These are phyloP conservation scores for Brachionus rubens DNA, from an alignment of 1,140 invertebrate genomes.

Conservation along the genomic window DNA sequence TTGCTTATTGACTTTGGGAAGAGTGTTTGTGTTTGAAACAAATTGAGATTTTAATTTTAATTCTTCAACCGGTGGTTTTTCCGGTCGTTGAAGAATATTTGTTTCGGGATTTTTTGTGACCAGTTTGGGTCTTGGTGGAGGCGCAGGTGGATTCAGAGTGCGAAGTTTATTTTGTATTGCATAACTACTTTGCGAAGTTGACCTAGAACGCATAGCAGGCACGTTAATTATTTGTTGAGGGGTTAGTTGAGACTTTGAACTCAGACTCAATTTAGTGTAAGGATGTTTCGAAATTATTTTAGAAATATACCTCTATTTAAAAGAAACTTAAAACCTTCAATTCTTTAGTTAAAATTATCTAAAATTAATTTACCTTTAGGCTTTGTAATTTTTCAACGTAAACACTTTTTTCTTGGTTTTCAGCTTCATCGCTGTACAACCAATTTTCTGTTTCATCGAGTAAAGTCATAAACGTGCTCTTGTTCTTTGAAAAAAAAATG, in stretches of 20 bases:
- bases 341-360: no score
- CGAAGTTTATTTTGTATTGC: conserved; percentile 16
- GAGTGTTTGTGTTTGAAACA: no score
- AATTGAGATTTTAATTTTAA: no score
- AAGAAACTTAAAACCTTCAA: no score
- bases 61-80: not conserved
- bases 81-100: not conserved
- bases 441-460: conserved; percentile 85
- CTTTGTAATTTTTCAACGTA: conserved; percentile 68
- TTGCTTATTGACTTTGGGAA: no score
- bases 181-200: not conserved
- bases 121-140: conserved; percentile 19
- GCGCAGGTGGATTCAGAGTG: not conserved
- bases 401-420: conserved; percentile 81
- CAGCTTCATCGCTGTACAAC: conserved; percentile 82
- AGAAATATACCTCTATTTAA: conserved; percentile 46
- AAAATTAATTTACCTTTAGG: conserved; percentile 66
- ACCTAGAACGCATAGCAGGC: not conserved
- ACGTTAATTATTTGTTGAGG: not conserved
- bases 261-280: not conserved
- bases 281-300: not conserved
- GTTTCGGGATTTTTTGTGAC: not conserved
- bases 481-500: conserved; percentile 6
- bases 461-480: not conserved
- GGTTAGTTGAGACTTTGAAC: no score